Evolutionary conservation across 2,888 invertebrate genomes (phyloP), one percentile per base, ranked within the genome.

Genomic region (Ceraclea dissimilis): DNA sequence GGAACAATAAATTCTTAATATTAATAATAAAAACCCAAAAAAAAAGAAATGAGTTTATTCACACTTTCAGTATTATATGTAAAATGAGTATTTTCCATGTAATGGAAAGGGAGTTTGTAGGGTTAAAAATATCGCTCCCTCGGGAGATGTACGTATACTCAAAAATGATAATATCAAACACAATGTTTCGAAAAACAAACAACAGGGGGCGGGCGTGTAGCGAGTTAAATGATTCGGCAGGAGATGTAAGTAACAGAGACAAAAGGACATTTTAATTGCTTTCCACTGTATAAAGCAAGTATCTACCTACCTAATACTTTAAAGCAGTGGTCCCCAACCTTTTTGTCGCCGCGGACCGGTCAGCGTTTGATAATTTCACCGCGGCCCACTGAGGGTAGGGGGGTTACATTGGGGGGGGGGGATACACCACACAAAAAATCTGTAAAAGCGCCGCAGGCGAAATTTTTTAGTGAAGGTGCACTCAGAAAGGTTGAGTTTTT

Each of bases 241-340:
- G 39, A 39, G 16, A 13, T 39, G 13, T 39, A 4, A 4, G 53
- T 52, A 56, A 51, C 54, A 53, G 56, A 58, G 56, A 59, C 59
- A 59, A 59, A 39, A 53, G 54, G 53, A 52, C 49, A 48, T 56
- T 59, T 59, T 59, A 59, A 59, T 59, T 59, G 59, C 59, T 49
- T 49, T 39, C 22, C 49, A 47, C 5, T 11, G 47, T 6, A 26
- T 26, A n/a, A n/a, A n/a, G n/a, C n/a, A n/a, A n/a, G n/a, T n/a
- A n/a, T n/a, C n/a, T n/a, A n/a, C n/a, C n/a, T n/a, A n/a, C n/a
- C n/a, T n/a, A n/a, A n/a, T n/a, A n/a, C n/a, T n/a, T n/a, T n/a
- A n/a, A n/a, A n/a, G n/a, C n/a, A n/a, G n/a, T n/a, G n/a, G n/a
- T n/a, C n/a, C n/a, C n/a, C n/a, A n/a, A n/a, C n/a, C n/a, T n/a